Percentiles rank a stretch among this genome's conserved stretches.
These are phyloP conservation scores for Trichonephila clavata DNA, from an alignment of 1,140 invertebrate genomes.

Conservation along the genomic window DNA sequence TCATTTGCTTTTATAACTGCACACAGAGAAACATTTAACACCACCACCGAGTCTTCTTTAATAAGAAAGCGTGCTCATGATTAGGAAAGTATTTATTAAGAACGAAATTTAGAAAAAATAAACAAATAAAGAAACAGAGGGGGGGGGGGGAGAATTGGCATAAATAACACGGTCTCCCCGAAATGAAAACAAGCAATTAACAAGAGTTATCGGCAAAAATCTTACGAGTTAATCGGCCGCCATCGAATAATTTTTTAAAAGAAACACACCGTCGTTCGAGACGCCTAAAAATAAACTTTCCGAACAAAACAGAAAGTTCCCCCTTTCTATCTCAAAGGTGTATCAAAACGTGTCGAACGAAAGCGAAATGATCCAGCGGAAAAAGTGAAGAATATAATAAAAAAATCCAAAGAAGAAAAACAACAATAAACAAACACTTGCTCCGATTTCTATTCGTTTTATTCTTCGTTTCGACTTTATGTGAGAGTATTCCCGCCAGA, in stretches of 20 bases:
- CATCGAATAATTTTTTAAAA: conserved; percentile 20
- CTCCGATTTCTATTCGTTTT: conserved; percentile 72
- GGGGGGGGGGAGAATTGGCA: neutral
- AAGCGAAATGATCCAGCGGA: conserved; percentile 62
- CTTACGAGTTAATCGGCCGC: neutral
- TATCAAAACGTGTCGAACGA: conserved; percentile 74
- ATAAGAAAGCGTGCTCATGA: neutral
- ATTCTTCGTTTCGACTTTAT: conserved; percentile 4
- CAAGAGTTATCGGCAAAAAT: conserved; percentile 9
- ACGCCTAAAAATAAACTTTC: conserved; percentile 69
- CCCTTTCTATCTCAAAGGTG: conserved; percentile 20
- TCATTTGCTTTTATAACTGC: neutral
- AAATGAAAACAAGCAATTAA: conserved; percentile 54
- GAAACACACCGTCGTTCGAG: conserved; percentile 18
- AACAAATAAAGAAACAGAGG: neutral
- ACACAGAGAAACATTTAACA: neutral
- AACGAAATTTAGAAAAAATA: neutral
- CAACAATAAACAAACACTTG: conserved; percentile 73
- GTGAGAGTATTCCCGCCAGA: conserved; percentile 66
- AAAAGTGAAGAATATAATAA: conserved; percentile 39
- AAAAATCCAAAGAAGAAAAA: neutral
- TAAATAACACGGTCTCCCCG: neutral
- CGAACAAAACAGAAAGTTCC: conserved; percentile 55
- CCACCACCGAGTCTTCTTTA: neutral
- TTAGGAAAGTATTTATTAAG: neutral